Base-by-base conservation (phyloP, 2,888 invertebrate genomes). In the Nomada flava region DNA sequence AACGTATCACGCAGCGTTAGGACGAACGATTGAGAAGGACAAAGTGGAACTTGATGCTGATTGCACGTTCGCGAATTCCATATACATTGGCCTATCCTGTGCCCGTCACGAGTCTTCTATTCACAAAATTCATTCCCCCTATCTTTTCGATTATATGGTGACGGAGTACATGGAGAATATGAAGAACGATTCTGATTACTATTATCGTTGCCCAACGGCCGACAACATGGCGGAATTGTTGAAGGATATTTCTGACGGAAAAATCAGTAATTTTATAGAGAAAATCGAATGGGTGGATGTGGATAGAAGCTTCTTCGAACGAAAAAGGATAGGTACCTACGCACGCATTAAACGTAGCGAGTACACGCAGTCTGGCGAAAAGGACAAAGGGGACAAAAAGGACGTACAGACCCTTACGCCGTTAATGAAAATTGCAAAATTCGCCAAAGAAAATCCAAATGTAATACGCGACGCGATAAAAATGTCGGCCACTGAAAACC, bases 131-230 rank as follows among this genome's bases (percentile, higher is more conserved):
- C 79, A 77, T 0, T 60, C 47, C 15, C 23, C 0, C 1, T 3
- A 77, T 50, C 47, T 79, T 50, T 5, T 15, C 13, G 52, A 60
- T 13, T 79, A 42, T 2, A 13, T 67, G 13, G 3, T 70, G 4
- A 79, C 77, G 0, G 26, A 71, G 4, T 79, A 77, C 13, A 79
- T 79, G 77, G 77, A 60, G 13, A 65, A 26, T 3, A 20, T 53
- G 36, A 20, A 20, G 0, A 3, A 67, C 0, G 50, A 68, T 11
- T 20, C 18, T 3, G 4, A 13, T 5, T 67, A 70, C 20, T 79
- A 79, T 77, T 79, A 79, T 5, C 60, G 55, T 65, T 79, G 65
- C 26, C 50, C 78, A 2, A 0, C 0, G 0, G 0, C 5, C 2
- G 7, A 11, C 4, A 0, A 1, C 2, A 1, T 42, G 0, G 2